phyloP scores from a whole-genome alignment of 2,888 invertebrate genomes.

The Rhodophaea formosa region DNA sequence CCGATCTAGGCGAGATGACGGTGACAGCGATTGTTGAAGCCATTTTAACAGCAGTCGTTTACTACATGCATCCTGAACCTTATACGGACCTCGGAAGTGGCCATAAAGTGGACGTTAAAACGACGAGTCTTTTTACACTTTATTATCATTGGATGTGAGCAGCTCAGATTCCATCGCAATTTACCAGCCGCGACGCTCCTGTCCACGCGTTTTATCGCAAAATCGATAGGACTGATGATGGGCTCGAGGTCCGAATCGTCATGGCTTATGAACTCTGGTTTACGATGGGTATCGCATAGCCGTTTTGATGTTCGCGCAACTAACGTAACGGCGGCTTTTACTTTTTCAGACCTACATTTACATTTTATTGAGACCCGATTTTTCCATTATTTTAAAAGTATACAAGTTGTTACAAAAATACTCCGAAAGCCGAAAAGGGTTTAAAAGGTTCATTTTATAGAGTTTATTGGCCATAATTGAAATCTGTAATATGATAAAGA shows the following conservation, averaged over 20 bases:
- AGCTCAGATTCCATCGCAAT: constrained; percentile 77
- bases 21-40: constrained; percentile 53
- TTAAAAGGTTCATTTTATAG: too few species aligned
- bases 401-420: too few species aligned
- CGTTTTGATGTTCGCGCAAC: constrained; percentile 43
- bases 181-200: constrained; percentile 62
- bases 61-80: constrained; percentile 66
- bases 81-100: constrained; percentile 69
- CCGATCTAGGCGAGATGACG: constrained; percentile 40
- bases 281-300: constrained; percentile 59
- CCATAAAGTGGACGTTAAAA: constrained; percentile 79
- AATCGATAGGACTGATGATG: constrained; percentile 74
- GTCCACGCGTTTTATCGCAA: constrained; percentile 68
- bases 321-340: constrained; percentile 28
- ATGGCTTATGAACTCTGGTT: constrained; percentile 68
- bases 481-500: too few species aligned
- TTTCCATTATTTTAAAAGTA: constrained; percentile 5
- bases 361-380: constrained; percentile 20
- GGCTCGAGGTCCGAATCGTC: constrained; percentile 57
- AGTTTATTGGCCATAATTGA: too few species aligned
- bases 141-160: constrained; percentile 81
- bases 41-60: constrained; percentile 65
- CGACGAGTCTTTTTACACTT: constrained; percentile 80
- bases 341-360: constrained; percentile 22
- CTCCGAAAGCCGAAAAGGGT: too few species aligned